Conservation (phyloP, 1,140 invertebrate genomes). For the Zaprionus tsacasi region DNA sequence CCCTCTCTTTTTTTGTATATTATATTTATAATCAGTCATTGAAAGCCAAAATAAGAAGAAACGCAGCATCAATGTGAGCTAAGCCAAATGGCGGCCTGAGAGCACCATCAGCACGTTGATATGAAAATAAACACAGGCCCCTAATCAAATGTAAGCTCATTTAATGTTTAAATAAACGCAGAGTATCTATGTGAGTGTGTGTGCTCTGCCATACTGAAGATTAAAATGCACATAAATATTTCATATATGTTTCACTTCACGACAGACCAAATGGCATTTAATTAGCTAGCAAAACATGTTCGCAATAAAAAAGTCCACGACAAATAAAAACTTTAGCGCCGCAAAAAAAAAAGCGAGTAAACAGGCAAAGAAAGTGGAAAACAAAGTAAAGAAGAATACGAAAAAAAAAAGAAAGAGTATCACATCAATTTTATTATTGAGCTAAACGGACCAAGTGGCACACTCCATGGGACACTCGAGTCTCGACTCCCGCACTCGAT, state of each 20-base stretch:
- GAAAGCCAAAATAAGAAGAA: conserved; percentile 24
- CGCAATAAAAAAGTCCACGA: conserved; percentile 13
- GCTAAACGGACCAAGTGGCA: conserved; percentile 46
- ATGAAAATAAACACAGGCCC: conserved; percentile 62
- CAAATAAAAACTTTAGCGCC: conserved; percentile 36
- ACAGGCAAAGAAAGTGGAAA: conserved; percentile 2
- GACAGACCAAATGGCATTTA: conserved; percentile 62
- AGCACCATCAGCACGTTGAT: conserved; percentile 48
- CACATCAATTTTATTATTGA: conserved; percentile 75
- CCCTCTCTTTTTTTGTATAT: not conserved
- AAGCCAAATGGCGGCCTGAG: conserved; percentile 10
- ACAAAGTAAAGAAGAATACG: conserved; percentile 11
- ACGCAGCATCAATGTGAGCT: conserved; percentile 4
- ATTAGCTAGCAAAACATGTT: conserved; percentile 64
- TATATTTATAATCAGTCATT: conserved; percentile 23
- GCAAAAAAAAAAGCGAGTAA: not conserved
- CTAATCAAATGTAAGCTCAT: conserved; percentile 78
- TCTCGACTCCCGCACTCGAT: conserved; percentile 32
- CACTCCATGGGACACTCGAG: conserved; percentile 36
- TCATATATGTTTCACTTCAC: conserved; percentile 50
- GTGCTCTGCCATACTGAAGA: conserved; percentile 41
- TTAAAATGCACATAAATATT: conserved; percentile 77
- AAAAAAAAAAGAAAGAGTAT: conserved; percentile 33
- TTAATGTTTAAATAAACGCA: conserved; percentile 77
- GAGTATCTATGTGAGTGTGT: conserved; percentile 16